A percentile compares a stretch with the other conserved stretches of the same genome.
phyloP scores from a whole-genome alignment of 2,888 invertebrate genomes.

The Sinhomidia bicolor region DNA sequence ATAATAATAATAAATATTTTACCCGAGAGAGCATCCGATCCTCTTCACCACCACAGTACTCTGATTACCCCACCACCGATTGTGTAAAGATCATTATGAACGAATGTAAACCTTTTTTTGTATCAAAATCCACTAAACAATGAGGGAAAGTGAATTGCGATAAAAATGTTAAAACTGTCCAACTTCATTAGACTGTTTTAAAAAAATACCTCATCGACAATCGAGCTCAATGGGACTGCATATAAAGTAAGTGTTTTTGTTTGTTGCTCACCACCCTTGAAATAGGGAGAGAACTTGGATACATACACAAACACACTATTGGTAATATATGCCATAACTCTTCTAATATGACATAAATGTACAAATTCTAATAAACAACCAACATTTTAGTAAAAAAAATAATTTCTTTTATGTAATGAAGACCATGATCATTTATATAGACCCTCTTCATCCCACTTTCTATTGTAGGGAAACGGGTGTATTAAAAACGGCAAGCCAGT shows the following conservation, averaged over 20 bases:
- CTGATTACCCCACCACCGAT: not conserved
- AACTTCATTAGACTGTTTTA: slow-evolving; percentile 33
- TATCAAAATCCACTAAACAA: not conserved
- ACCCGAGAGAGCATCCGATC: slow-evolving; percentile 11
- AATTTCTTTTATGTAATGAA: not conserved
- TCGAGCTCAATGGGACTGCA: too few species aligned
- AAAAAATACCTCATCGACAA: too few species aligned
- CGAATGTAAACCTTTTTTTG: not conserved
- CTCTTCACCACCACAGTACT: not conserved
- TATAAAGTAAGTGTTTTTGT: slow-evolving; percentile 25
- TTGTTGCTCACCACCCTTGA: slow-evolving; percentile 40
- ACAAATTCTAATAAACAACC: not conserved
- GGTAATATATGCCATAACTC: not conserved
- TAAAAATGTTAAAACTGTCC: slow-evolving; percentile 51
- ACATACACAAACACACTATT: too few species aligned
- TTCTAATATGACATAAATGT: slow-evolving; percentile 49
- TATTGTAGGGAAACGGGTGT: not conserved
- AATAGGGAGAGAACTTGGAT: not conserved
- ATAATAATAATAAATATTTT: slow-evolving; percentile 43
- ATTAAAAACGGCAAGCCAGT: slow-evolving; percentile 4
- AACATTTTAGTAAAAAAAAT: slow-evolving; percentile 25
- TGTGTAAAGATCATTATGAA: not conserved
- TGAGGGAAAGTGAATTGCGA: slow-evolving; percentile 6
- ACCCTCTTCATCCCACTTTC: not conserved
- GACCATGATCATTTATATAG: slow-evolving; percentile 25